Percentiles rank a stretch among this genome's conserved stretches.
These are phyloP conservation scores for Aspidiotus destructor DNA, from an alignment of 2,888 invertebrate species.

Conservation along the genomic window DNA sequence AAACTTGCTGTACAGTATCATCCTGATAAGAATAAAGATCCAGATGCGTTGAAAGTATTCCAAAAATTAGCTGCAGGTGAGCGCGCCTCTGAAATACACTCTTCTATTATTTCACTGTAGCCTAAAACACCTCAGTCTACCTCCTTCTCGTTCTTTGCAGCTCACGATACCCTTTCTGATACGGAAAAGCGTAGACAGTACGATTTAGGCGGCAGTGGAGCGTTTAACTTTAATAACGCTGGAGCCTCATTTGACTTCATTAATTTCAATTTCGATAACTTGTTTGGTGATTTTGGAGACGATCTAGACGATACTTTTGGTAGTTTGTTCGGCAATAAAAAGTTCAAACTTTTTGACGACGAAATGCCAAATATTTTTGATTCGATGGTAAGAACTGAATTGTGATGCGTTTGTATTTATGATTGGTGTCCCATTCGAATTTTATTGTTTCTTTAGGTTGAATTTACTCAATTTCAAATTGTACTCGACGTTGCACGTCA, in stretches of 20 bases:
- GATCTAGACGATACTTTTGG: constrained; percentile 6
- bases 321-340: background rate
- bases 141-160: constrained; percentile 3
- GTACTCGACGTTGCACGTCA: no score
- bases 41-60: constrained; percentile 25
- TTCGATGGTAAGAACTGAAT: background rate
- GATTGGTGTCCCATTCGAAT: no score
- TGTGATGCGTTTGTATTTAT: no score
- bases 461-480: no score
- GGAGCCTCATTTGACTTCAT: constrained; percentile 13
- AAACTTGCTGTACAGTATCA: constrained; percentile 26
- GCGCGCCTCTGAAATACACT: no score
- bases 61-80: constrained; percentile 23
- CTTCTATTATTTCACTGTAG: background rate
- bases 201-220: constrained; percentile 10
- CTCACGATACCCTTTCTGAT: constrained; percentile 22
- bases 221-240: background rate
- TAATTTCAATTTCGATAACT: constrained; percentile 23
- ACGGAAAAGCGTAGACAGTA: constrained; percentile 26
- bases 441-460: no score
- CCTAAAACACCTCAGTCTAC: background rate
- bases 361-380: constrained; percentile 12
- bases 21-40: constrained; percentile 27
- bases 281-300: constrained; percentile 17
- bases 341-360: constrained; percentile 21